phyloP scores from a whole-genome alignment of 2,888 invertebrate species.

The Hydraecia micacea region DNA sequence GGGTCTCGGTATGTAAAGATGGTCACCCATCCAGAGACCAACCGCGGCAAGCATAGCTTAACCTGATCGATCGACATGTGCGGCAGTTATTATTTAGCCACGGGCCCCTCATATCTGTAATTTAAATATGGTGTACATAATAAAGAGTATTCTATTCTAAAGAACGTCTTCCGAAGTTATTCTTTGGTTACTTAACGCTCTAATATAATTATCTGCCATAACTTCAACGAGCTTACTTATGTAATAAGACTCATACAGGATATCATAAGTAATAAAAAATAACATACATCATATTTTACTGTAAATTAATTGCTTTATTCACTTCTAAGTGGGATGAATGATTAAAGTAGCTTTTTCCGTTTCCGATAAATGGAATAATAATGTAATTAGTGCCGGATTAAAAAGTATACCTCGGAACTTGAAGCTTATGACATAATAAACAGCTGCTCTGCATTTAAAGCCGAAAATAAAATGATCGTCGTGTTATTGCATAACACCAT shows the following conservation, averaged over 20 bases:
- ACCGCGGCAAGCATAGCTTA: too few relatives aligned
- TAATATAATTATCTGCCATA: constrained; percentile 7
- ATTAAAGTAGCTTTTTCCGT: constrained; percentile 33
- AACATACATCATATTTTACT: constrained; percentile 31
- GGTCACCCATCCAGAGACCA: neutral
- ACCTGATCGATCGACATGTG: too few relatives aligned
- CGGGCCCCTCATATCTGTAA: too few relatives aligned
- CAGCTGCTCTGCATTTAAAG: constrained; percentile 1
- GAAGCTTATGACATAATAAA: neutral
- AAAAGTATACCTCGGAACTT: constrained; percentile 23
- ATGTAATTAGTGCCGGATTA: constrained; percentile 17
- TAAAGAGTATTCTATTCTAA: neutral
- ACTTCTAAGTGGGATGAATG: constrained; percentile 33
- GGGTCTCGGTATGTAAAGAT: neutral
- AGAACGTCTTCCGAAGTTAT: neutral
- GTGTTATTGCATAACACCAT: constrained; percentile 68
- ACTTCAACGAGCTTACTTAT: constrained; percentile 23
- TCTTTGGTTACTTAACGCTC: constrained; percentile 11
- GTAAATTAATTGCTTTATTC: constrained; percentile 38
- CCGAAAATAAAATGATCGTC: constrained; percentile 10
- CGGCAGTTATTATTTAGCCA: too few relatives aligned
- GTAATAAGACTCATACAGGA: constrained; percentile 27
- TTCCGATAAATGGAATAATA: constrained; percentile 36
- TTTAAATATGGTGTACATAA: too few relatives aligned
- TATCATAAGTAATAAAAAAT: constrained; percentile 27